These are phyloP conservation scores for Trogon melanurus DNA, from an alignment of 2,113 vertebrate genomes.

Conservation along the genomic window DNA sequence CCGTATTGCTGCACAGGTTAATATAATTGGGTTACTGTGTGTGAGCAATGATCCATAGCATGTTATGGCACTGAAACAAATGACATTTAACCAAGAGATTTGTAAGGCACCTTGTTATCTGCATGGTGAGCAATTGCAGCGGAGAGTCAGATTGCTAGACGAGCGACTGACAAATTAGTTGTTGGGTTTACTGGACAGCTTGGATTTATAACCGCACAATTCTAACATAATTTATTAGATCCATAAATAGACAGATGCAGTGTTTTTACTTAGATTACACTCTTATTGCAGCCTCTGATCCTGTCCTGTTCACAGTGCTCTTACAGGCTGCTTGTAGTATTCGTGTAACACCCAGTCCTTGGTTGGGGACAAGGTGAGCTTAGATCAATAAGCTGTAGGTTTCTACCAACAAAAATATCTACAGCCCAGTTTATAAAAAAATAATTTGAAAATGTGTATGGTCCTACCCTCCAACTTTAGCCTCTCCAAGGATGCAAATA, in stretches of 20 bases:
- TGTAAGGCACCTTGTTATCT: constrained; percentile 86
- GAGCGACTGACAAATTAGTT: constrained; percentile 85
- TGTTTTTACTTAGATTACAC: constrained; percentile 78
- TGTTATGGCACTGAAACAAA: constrained; percentile 86
- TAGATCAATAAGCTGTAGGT: neutral
- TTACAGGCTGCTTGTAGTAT: constrained; percentile 66
- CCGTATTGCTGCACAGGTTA: constrained; percentile 81
- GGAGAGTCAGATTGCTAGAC: constrained; percentile 72
- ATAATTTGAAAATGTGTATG: neutral
- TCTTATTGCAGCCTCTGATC: constrained; percentile 70
- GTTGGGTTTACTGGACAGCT: constrained; percentile 84
- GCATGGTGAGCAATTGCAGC: constrained; percentile 79
- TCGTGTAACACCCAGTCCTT: constrained; percentile 37
- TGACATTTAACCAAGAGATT: constrained; percentile 87
- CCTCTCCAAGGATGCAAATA: neutral
- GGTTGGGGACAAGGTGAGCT: neutral
- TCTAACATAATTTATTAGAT: constrained; percentile 83
- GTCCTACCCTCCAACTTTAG: neutral
- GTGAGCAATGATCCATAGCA: constrained; percentile 84
- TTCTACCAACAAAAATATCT: constrained; percentile 22
- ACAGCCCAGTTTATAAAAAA: neutral
- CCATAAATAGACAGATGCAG: constrained; percentile 79
- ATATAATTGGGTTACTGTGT: constrained; percentile 86
- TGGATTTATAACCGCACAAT: constrained; percentile 81
- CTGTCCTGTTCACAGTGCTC: constrained; percentile 40